A percentile compares a stretch with the other conserved stretches of the same genome.
phyloP scores from a whole-genome alignment of 2,797 vertebrate genomes.

The Lepus townsendii region DNA sequence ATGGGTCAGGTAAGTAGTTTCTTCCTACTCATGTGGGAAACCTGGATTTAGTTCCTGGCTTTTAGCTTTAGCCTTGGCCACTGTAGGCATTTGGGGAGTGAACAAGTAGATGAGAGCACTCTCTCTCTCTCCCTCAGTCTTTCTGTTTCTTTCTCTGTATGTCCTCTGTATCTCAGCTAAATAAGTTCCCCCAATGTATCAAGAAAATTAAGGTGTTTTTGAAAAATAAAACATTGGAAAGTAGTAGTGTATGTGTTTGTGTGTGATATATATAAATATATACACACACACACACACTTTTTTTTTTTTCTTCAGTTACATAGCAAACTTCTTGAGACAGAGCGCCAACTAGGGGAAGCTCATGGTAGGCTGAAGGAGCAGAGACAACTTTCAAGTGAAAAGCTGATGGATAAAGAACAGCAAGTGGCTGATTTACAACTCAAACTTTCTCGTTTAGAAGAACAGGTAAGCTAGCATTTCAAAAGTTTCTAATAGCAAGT shows the following conservation, averaged over 20 bases:
- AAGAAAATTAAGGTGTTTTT: constrained; percentile 11
- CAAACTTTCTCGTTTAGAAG: constrained; percentile 96
- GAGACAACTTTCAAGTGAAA: constrained; percentile 97
- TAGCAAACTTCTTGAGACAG: constrained; percentile 96
- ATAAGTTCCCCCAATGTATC: background rate
- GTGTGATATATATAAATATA: background rate
- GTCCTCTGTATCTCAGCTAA: too few relatives aligned
- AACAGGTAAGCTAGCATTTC: constrained; percentile 91
- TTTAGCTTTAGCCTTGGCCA: too few relatives aligned
- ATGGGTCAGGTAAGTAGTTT: too few relatives aligned
- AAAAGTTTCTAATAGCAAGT: background rate
- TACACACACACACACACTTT: background rate
- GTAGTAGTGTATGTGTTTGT: background rate
- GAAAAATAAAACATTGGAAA: constrained; percentile 19
- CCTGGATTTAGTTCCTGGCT: too few relatives aligned
- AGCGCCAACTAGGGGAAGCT: constrained; percentile 96
- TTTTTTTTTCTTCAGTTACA: constrained; percentile 92
- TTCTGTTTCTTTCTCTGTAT: too few relatives aligned
- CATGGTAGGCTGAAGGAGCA: constrained; percentile 98
- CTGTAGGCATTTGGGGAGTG: too few relatives aligned
- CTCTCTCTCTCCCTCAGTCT: too few relatives aligned
- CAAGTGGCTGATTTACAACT: constrained; percentile 96
- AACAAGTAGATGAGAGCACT: too few relatives aligned
- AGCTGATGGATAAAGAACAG: constrained; percentile 98
- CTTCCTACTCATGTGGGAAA: too few relatives aligned